Conservation (phyloP, 2,888 invertebrate genomes). For the Spicauda simplicius region DNA sequence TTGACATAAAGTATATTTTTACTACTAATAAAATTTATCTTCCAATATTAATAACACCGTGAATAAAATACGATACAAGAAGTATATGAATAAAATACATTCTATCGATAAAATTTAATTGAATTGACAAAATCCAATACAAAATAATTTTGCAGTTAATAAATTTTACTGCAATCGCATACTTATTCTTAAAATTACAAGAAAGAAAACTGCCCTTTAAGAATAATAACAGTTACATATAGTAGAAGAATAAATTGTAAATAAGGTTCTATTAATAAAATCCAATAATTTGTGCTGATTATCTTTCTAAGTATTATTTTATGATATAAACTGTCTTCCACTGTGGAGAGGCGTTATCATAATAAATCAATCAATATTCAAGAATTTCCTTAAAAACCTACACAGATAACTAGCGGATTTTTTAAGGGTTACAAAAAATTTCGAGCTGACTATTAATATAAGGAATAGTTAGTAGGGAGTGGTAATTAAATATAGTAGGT, state of each 20-base stretch:
- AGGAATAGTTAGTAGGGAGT: neutral
- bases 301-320: neutral
- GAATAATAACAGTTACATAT: neutral
- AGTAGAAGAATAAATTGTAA: constrained; percentile 24
- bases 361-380: neutral
- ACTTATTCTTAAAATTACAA: constrained; percentile 4
- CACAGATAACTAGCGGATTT: neutral
- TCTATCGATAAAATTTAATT: constrained; percentile 17
- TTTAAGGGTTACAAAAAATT: neutral
- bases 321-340: constrained; percentile 2
- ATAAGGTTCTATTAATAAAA: constrained; percentile 20
- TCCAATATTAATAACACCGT: neutral
- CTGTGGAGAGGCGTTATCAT: neutral
- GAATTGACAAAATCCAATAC: constrained; percentile 19
- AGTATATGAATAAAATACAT: neutral
- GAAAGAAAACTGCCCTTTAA: neutral
- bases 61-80: neutral
- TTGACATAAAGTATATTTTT: neutral
- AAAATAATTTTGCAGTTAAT: constrained; percentile 20
- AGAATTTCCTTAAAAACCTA: constrained; percentile 15
- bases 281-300: too few species aligned
- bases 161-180: constrained; percentile 15
- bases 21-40: neutral
- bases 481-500: neutral
- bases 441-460: neutral